These are phyloP conservation scores for Oncorhynchus nerka DNA, from an alignment of 2,113 vertebrate species.

Conservation along the genomic window DNA sequence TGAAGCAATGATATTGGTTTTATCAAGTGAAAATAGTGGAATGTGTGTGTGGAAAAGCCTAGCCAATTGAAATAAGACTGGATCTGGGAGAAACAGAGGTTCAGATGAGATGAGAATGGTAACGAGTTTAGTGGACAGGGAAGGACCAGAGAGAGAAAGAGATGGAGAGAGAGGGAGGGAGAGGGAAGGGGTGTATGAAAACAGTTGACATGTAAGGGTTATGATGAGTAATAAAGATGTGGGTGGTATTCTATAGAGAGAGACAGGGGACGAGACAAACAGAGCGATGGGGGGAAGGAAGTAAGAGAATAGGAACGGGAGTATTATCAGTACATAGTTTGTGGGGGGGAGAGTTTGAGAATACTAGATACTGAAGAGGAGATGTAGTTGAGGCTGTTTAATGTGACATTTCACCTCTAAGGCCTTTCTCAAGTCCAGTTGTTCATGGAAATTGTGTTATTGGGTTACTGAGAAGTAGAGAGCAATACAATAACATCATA, in stretches of 20 bases:
- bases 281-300: neutral
- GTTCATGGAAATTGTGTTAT: no score
- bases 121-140: conserved; percentile 63
- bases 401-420: no score
- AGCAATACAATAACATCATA: neutral
- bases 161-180: conserved; percentile 21
- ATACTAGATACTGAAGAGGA: no score
- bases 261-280: neutral
- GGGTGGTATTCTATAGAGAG: neutral
- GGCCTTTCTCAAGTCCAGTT: no score
- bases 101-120: conserved; percentile 59
- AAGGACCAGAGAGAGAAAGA: conserved; percentile 29
- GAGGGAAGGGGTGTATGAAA: conserved; percentile 23
- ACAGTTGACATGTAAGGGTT: conserved; percentile 23
- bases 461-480: no score
- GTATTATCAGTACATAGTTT: neutral
- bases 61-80: conserved; percentile 69
- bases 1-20: conserved; percentile 67
- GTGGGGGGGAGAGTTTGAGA: neutral
- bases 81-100: conserved; percentile 51
- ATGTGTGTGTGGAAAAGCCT: conserved; percentile 61
- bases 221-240: neutral
- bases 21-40: conserved; percentile 73
- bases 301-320: neutral
- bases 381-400: neutral